Evolutionary conservation across 2,888 invertebrate species (phyloP).

Genomic region (Zygothrica quintamaculata): DNA sequence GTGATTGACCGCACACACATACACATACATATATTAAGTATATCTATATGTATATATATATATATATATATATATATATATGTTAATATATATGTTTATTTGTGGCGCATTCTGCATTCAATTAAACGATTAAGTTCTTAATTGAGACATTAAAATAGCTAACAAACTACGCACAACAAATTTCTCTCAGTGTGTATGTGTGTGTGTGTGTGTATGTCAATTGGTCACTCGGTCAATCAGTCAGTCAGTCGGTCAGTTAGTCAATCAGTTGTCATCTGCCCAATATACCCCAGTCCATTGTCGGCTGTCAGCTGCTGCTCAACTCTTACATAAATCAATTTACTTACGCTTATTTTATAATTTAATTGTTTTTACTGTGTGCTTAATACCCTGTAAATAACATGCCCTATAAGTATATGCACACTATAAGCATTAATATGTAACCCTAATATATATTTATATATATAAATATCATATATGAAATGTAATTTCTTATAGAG

Average conservation of each 20-base stretch:
- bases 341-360: constrained; percentile 75
- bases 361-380: constrained; percentile 64
- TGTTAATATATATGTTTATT: constrained; percentile 24
- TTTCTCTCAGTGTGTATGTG: constrained; percentile 3
- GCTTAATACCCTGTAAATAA: constrained; percentile 23
- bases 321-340: constrained; percentile 73
- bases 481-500: no score
- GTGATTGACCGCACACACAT: constrained; percentile 50
- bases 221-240: constrained; percentile 30
- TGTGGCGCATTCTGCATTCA: constrained; percentile 64
- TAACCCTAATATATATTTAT: background rate
- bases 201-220: constrained; percentile 15
- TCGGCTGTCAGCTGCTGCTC: constrained; percentile 47
- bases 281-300: background rate
- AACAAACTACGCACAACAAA: constrained; percentile 41
- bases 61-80: constrained; percentile 29
- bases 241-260: constrained; percentile 6
- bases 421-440: background rate
- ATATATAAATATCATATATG: no score
- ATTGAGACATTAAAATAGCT: constrained; percentile 65
- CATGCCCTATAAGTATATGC: background rate
- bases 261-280: constrained; percentile 14
- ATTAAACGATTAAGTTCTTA: constrained; percentile 72
- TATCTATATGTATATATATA: constrained; percentile 33
- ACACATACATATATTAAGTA: constrained; percentile 38